Percentiles rank a stretch among this genome's conserved stretches.
phyloP scores from a whole-genome alignment of 2,888 invertebrate species.

The Linhomoeus sp. region DNA sequence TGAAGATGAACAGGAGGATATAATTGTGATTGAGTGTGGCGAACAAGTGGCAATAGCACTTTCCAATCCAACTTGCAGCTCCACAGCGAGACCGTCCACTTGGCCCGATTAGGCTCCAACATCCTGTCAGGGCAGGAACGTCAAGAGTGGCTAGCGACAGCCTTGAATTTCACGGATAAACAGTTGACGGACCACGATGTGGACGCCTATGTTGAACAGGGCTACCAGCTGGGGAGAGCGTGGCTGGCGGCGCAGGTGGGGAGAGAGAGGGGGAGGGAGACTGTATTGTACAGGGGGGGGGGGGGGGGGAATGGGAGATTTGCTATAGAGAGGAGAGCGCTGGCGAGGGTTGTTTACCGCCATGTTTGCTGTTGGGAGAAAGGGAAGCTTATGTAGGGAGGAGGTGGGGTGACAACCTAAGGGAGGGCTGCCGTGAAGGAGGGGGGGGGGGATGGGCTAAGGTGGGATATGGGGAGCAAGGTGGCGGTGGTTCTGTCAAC shows the following conservation, averaged over 20 bases:
- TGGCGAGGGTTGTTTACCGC: no score
- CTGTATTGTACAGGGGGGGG: not conserved
- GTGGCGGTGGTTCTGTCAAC: no score
- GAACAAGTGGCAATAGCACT: no score
- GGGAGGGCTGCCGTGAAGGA: not conserved
- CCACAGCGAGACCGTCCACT: conserved; percentile 1
- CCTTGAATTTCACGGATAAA: conserved; percentile 22
- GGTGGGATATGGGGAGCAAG: no score
- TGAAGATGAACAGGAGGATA: no score
- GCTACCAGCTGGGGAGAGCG: conserved; percentile 20
- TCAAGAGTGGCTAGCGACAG: conserved; percentile 20
- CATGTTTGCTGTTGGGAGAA: no score
- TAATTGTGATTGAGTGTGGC: no score
- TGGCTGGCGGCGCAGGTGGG: conserved; percentile 21
- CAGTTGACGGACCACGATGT: conserved; percentile 18
- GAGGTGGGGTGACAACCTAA: no score
- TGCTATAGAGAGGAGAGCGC: no score
- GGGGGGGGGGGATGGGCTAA: no score
- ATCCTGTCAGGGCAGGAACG: conserved; percentile 13
- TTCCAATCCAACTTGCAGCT: not conserved
- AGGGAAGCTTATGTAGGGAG: no score
- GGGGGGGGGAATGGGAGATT: no score
- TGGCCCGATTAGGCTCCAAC: conserved; percentile 18
- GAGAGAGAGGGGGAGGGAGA: not conserved
- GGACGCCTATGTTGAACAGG: conserved; percentile 25